Conservation (phyloP, 2,888 invertebrate species). For the Disparrhopalites patrizii region DNA sequence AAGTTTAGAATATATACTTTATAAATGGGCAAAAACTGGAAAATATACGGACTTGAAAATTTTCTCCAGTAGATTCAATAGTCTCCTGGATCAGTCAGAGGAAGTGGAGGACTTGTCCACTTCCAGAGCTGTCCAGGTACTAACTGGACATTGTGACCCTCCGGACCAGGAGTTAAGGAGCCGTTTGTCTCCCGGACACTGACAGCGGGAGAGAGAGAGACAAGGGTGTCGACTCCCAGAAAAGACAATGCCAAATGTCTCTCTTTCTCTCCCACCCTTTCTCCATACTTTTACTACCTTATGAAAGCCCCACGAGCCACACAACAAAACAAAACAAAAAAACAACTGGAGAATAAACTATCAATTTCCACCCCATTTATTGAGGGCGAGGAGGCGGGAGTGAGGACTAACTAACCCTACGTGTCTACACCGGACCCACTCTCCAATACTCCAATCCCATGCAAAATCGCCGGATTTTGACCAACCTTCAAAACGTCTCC, state of each 20-base stretch:
- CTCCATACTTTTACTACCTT: no score
- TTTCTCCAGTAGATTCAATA: neutral
- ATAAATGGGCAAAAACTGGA: neutral
- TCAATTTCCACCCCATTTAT: conserved; percentile 5
- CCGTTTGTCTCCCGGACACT: neutral
- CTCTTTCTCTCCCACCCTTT: no score
- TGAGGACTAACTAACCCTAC: conserved; percentile 14
- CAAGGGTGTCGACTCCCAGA: neutral
- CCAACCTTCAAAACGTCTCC: conserved; percentile 17
- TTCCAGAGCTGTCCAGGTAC: conserved; percentile 22
- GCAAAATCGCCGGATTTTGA: conserved; percentile 16
- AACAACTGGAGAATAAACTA: no score
- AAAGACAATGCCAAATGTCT: conserved; percentile 11
- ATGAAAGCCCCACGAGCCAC: no score
- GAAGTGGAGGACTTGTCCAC: neutral
- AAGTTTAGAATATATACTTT: neutral
- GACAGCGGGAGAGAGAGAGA: conserved; percentile 5
- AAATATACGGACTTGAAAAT: neutral
- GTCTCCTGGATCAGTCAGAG: no score
- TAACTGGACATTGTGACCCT: conserved; percentile 21
- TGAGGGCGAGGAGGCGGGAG: conserved; percentile 6
- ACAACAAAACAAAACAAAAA: no score
- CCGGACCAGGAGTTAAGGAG: conserved; percentile 20
- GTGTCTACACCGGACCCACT: conserved; percentile 19
- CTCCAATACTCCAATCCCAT: conserved; percentile 17